These are phyloP conservation scores for Diachasmimorpha longicaudata DNA, from an alignment of 1,140 invertebrate species.

Conservation along the genomic window DNA sequence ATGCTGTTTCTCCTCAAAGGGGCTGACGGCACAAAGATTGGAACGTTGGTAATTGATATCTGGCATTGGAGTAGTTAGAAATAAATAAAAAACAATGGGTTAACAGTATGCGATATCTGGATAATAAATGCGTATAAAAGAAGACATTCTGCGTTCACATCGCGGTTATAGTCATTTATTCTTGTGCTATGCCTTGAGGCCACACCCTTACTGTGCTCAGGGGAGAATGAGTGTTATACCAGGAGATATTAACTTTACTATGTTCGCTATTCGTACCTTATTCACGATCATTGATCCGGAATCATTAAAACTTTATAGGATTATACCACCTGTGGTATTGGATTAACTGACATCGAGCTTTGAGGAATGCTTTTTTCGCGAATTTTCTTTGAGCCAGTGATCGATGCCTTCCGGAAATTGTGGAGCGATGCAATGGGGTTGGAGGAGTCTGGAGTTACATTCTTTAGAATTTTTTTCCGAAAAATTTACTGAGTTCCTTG, in stretches of 20 bases:
- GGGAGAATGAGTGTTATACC: not conserved
- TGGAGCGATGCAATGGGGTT: too few species aligned
- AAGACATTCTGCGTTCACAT: not conserved
- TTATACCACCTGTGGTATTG: not conserved
- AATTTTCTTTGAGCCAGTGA: too few species aligned
- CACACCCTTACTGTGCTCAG: not conserved
- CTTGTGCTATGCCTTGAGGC: not conserved
- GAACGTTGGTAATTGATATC: not conserved
- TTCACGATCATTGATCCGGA: conserved; percentile 3
- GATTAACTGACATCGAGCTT: too few species aligned
- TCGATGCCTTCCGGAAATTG: too few species aligned
- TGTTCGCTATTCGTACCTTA: not conserved
- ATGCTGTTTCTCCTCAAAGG: not conserved
- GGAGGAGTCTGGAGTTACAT: too few species aligned
- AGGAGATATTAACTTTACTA: conserved; percentile 5
- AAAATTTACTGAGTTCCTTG: too few species aligned
- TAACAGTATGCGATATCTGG: not conserved
- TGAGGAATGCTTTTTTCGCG: too few species aligned
- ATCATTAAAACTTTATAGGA: conserved; percentile 2
- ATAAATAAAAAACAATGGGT: not conserved
- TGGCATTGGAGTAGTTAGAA: not conserved
- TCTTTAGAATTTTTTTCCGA: too few species aligned
- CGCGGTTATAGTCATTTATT: not conserved
- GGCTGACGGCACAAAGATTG: not conserved
- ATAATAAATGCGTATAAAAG: not conserved